phyloP scores from a whole-genome alignment of 1,140 invertebrate genomes.

The Drosophila yakuba region DNA sequence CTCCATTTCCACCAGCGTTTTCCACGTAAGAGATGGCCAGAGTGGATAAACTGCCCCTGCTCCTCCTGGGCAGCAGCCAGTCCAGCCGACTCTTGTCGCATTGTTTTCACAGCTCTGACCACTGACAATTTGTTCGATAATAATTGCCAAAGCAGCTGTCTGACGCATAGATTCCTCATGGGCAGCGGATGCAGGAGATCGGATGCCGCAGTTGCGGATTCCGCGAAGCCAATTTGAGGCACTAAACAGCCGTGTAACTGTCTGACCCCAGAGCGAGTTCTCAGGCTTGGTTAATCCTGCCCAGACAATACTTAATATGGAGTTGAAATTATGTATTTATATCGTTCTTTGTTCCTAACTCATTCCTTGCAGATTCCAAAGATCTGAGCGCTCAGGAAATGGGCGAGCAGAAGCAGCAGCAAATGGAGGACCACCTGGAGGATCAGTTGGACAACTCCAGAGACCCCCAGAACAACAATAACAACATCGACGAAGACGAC shows the following conservation, averaged over 20 bases:
- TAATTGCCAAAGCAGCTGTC: constrained; percentile 81
- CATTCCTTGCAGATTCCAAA: constrained; percentile 72
- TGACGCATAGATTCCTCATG: constrained; percentile 65
- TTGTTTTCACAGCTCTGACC: constrained; percentile 77
- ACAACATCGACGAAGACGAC: constrained; percentile 30
- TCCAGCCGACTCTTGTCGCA: constrained; percentile 59
- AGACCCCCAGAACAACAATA: constrained; percentile 34
- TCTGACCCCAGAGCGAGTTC: not conserved
- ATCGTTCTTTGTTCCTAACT: no score
- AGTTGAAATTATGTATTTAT: no score
- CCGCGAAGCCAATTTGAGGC: constrained; percentile 41
- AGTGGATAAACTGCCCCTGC: constrained; percentile 19
- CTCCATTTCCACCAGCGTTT: constrained; percentile 28
- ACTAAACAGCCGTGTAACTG: constrained; percentile 19
- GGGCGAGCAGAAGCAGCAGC: constrained; percentile 64
- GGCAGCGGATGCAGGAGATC: not conserved
- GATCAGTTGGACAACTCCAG: constrained; percentile 40
- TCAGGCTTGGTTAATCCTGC: not conserved
- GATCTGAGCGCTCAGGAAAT: constrained; percentile 72
- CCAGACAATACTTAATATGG: no score
- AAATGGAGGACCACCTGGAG: constrained; percentile 43
- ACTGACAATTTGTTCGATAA: constrained; percentile 84
- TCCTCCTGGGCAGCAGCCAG: constrained; percentile 4
- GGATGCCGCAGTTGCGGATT: constrained; percentile 8
- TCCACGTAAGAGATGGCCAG: constrained; percentile 52